Base-by-base conservation (phyloP, 2,888 invertebrate species). In the Cylloceria caligata region DNA sequence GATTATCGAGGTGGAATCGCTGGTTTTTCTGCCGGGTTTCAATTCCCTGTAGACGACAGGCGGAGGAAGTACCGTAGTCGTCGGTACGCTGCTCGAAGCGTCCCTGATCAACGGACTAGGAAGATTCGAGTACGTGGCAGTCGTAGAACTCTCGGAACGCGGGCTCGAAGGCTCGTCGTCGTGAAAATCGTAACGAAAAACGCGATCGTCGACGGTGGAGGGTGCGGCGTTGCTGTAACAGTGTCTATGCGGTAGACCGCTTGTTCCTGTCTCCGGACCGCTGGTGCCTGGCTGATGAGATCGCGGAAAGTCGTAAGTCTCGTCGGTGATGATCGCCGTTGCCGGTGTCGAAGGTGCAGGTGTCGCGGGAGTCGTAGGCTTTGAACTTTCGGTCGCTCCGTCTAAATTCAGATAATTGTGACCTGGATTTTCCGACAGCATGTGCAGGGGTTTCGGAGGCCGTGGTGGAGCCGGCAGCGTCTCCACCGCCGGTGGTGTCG, bases 371-470 rank as follows among this genome's bases (percentile, higher is more conserved):
- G 92, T 92, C 3, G 90, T 92, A 4, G 92, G 91, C 77, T 92
- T 92, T 11, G 92, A 90, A 80, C 91, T 92, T 77, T 92, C 92
- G 6, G 89, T 91, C 24, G 90, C 90, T 65, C 92, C 91, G 64
- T 93, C 93, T 55, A 94, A 87, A 88, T 94, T 94, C 78, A 94
- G 91, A 87, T 94, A 94, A 87, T 93, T 93, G 73, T 93, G 93
- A 45, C 93, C 92, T 68, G 93, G 91, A 84, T 93, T 93, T 67
- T 93, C 93, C 39, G 90, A 85, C 55, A 91, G 88, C 91, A 94
- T 93, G 81, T 94, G 94, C 36, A 95, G 93, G 0, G 96, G 96
- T 93, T 97, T 97, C 0, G 97, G 96, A 4, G 97, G 96, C 72
- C 96, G 94, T 3, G 96, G 96, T 6, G 96, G 96, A 1, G 96